Evolutionary conservation across 2,888 invertebrate species (phyloP), one percentile per base, ranked within the genome.

Genomic region (Hemaris fuciformis): DNA sequence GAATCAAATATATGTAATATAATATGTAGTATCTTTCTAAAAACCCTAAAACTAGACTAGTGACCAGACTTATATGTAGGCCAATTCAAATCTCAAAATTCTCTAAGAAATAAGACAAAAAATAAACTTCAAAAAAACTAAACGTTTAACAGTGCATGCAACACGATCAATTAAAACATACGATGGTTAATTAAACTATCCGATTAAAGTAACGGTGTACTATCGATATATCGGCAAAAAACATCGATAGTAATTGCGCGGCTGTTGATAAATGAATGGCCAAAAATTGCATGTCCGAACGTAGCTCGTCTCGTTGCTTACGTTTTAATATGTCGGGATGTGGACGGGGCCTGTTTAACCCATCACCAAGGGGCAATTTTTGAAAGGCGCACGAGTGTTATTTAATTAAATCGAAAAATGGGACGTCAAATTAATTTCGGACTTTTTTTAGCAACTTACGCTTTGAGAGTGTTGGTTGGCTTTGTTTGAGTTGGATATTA

Each of bases 221-320:
- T 41, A 57, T 25, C 27, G 48, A 62, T 57, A 65, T 69, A 72
- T 80, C 83, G 84, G 85, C 73, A 79, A 79, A 76, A 79, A 75
- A 64, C 67, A 69, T 74, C 74, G 75, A 72, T 72, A 68, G 53
- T 31, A 73, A 70, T 77, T 72, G 71, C 81, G 75, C 68, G 64
- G 69, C 69, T 68, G 76, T 81, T 91, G 88, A 89, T 89, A 85
- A 89, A 90, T 90, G 88, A 83, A 81, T 77, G 79, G 75, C 84
- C 88, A 83, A 89, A 91, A 91, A 91, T 91, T 91, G 89, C 90
- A 89, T 85, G 91, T 91, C 91, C 89, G 84, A 74, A 86, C 81
- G 84, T 87, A 89, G 90, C 87, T n/a, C 76, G 83, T 86, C 90
- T 76, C 74, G 68, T 74, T 69, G 73, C 77, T 86, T 88, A 90